Evolutionary conservation across 2,797 vertebrate genomes (phyloP), one percentile per base, ranked within the genome.

Genomic region (Apogon talboti): DNA sequence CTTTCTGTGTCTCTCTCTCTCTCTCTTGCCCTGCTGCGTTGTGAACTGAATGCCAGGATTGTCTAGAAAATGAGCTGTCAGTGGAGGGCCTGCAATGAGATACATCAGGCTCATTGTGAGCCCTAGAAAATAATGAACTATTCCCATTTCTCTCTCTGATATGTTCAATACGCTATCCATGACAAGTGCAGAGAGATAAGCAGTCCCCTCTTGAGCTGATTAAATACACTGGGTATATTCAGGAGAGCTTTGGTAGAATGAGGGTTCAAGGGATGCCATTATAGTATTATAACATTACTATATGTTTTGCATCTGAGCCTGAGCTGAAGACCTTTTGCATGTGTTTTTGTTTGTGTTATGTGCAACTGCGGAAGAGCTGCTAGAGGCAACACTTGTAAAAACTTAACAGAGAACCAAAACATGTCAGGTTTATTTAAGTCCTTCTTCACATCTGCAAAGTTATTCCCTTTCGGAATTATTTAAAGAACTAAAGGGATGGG

Each of bases 31-130:
- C 83, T 52, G 76, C 78, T 51, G 65, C 50, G 70, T 80, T 82
- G 81, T 87, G 81, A 89, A 84, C 84, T 88, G 87, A 90, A 91
- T 85, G 87, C 84, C 84, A 87, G 89, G 87, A 94, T 92, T 92
- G 92, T 93, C 85, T 89, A 51, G 89, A 93, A 93, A 93, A 94
- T 93, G 92, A 94, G 92, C 91, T 92, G 91, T 93, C 92, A 91
- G 84, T 79, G 79, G 80, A 92, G 82, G 87, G 78, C 87, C 89
- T 78, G 84, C 91, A 78, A 92, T 83, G 79, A 92, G 90, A 94
- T 86, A 88, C 90, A 93, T 92, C 92, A 92, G 88, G 81, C 88
- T 92, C 89, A 91, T 91, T 92, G 87, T 88, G 82, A 88, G 85
- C 77, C 84, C 84, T 69, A 79, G 84, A 89, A 93, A 92, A 93